Evolutionary conservation across 2,113 vertebrate species (phyloP).

Genomic region (Megatriorchis doriae): DNA sequence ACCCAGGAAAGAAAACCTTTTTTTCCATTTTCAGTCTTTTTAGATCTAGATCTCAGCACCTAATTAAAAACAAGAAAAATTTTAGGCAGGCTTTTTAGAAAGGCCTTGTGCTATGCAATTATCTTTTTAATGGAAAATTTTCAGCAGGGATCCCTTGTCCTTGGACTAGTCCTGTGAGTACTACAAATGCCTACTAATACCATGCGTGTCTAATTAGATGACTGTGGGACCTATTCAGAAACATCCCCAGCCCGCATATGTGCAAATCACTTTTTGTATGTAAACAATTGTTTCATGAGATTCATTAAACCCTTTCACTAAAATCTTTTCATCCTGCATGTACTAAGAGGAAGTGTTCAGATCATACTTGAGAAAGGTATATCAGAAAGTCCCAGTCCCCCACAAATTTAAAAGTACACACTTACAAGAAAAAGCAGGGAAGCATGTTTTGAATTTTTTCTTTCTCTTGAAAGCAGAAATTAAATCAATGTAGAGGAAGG

Average conservation of each 20-base stretch:
- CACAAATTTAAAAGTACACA: background rate
- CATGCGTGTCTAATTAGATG: background rate
- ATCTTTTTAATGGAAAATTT: slow-evolving; percentile 52
- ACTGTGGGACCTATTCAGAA: background rate
- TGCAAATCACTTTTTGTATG: background rate
- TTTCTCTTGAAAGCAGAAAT: background rate
- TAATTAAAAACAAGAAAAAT: slow-evolving; percentile 3
- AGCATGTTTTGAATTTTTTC: background rate
- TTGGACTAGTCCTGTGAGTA: background rate
- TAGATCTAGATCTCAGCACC: background rate
- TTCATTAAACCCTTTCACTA: background rate
- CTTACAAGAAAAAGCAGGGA: background rate
- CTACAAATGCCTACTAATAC: slow-evolving; percentile 3
- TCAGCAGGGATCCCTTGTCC: slow-evolving; percentile 24
- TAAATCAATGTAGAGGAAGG: background rate
- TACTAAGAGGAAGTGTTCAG: background rate
- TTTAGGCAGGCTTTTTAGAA: background rate
- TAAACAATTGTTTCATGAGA: background rate
- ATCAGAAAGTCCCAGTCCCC: background rate
- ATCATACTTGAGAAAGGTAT: background rate
- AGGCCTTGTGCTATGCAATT: background rate
- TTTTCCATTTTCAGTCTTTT: background rate
- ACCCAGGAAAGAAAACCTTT: background rate
- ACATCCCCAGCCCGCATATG: background rate
- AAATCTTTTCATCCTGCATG: background rate